Evolutionary conservation across 2,888 invertebrate species (phyloP).

Genomic region (Odontomyia ornata): DNA sequence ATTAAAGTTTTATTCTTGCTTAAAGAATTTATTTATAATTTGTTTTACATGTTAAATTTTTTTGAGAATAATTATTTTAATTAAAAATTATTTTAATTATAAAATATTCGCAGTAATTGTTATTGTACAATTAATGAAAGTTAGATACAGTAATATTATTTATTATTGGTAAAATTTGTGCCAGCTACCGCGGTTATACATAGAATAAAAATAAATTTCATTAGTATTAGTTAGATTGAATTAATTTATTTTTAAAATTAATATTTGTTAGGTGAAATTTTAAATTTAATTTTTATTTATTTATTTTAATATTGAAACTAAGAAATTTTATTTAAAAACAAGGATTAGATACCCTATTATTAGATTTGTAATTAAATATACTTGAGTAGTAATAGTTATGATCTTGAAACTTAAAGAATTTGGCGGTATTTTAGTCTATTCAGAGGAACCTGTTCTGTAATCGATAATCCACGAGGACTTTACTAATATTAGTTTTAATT

Average conservation of each 20-base stretch:
- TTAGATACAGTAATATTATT: slow-evolving; percentile 70
- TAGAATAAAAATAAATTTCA: slow-evolving; percentile 68
- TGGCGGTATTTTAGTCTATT: slow-evolving; percentile 76
- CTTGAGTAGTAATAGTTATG: slow-evolving; percentile 69
- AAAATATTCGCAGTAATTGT: slow-evolving; percentile 65
- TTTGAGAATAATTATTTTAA: slow-evolving; percentile 63
- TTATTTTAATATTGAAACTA: slow-evolving; percentile 65
- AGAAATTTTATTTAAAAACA: slow-evolving; percentile 66
- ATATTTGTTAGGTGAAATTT: slow-evolving; percentile 70
- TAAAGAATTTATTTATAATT: slow-evolving; percentile 65
- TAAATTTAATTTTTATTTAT: slow-evolving; percentile 64
- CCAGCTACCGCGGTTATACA: slow-evolving; percentile 78
- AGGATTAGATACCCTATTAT: slow-evolving; percentile 78
- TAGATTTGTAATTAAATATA: slow-evolving; percentile 58
- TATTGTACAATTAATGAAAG: slow-evolving; percentile 69
- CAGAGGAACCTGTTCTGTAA: slow-evolving; percentile 76
- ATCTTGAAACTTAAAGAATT: slow-evolving; percentile 74
- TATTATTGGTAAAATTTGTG: slow-evolving; percentile 73
- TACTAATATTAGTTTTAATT: slow-evolving; percentile 64
- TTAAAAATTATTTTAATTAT: slow-evolving; percentile 61
- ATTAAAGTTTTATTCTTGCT: slow-evolving; percentile 66
- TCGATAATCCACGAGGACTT: slow-evolving; percentile 71
- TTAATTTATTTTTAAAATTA: slow-evolving; percentile 59
- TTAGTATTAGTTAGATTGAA: slow-evolving; percentile 61
- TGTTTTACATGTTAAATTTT: slow-evolving; percentile 70